Base-by-base conservation (phyloP, 2,797 vertebrate species). In the Triplophysa bombifrons region DNA sequence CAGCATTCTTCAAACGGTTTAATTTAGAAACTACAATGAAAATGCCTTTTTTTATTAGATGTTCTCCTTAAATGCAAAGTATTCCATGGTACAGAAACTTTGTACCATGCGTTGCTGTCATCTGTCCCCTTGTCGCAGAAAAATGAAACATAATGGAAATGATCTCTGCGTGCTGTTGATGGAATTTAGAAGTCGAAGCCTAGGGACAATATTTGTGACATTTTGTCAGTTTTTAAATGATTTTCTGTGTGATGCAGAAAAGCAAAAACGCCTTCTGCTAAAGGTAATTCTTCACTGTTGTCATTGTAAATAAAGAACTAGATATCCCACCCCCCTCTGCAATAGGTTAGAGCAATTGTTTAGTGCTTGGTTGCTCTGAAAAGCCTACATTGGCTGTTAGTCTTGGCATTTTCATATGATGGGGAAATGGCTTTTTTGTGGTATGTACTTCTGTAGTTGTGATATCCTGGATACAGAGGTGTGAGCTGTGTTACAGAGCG, bases 191-290 rank as follows among this genome's bases (percentile, higher is more conserved):
- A 79, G 72, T 82, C 38, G 34, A 72, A 71, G 82, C 82, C 82
- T 19, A 25, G 76, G 78, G 82, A 80, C 14, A 72, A 66, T 67
- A 63, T 80, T 80, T 78, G 70, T 76, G 77, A 82, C 74, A 73
- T 84, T 86, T 83, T 82, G 80, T 72, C 76, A 80, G 65, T 76
- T 82, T 72, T 56, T 74, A 79, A 84, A 80, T 77, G 80, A 79
- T 79, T 79, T 72, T 56, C 70, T 84, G 78, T 80, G 70, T 77
- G 70, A 73, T 74, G 74, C 50, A 55, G 68, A 61, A 71, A 80
- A 79, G 50, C 69, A 74, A 75, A 70, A 38, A 71, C 48, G 50
- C 74, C 25, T 80, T 55, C 22, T 55, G 22, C 56, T 66, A 12
- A 77, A 68, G 61, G 72, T 65, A 30, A 67, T 48, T 71, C 69